A percentile compares a stretch with the other conserved stretches of the same genome.
Conservation (phyloP, 1,140 invertebrate species). For the Portunus trituberculatus region DNA sequence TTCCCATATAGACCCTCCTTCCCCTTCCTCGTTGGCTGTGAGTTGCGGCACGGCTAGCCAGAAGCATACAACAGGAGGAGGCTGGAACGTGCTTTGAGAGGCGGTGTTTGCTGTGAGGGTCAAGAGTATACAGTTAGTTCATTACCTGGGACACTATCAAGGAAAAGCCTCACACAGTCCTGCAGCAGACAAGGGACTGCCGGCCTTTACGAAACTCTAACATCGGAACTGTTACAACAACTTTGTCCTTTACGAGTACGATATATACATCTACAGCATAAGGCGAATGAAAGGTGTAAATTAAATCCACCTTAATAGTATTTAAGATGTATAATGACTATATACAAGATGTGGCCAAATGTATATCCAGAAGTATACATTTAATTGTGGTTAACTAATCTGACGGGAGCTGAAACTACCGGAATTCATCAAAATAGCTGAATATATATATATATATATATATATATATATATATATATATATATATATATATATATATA, state of each 20-base stretch:
- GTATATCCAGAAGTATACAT: background rate
- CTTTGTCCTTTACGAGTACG: too few species aligned
- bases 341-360: background rate
- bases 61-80: background rate
- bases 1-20: background rate
- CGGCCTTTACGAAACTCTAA: background rate
- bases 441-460: background rate
- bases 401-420: background rate
- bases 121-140: background rate
- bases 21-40: background rate
- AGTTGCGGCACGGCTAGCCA: background rate
- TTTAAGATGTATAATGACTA: too few species aligned
- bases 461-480: too few species aligned
- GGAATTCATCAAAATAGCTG: background rate
- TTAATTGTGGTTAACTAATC: background rate
- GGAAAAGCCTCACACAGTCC: background rate
- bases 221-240: background rate
- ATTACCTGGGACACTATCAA: background rate
- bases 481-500: conserved; percentile 26
- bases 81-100: background rate
- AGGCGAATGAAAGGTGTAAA: too few species aligned
- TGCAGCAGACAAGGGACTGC: background rate
- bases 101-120: background rate
- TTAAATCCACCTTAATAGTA: too few species aligned
- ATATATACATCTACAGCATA: too few species aligned